These are phyloP conservation scores for Hydractinia echinata DNA, from an alignment of 30 jellyfish, hydroid and myxozoan species.

Conservation along the genomic window DNA sequence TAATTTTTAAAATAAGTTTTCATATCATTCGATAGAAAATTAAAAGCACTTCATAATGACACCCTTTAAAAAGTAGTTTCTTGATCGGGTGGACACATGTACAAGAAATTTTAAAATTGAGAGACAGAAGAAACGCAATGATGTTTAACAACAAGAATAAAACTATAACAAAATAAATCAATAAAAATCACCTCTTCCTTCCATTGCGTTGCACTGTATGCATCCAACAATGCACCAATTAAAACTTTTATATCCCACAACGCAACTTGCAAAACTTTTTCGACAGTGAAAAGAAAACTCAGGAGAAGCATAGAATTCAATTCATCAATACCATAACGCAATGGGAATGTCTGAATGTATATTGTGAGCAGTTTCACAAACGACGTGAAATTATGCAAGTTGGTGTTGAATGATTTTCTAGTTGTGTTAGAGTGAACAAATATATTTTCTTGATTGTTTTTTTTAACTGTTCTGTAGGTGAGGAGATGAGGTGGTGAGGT, in stretches of 20 bases:
- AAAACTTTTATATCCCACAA: slow-evolving; percentile 6
- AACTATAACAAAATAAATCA: too few relatives aligned
- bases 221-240: slow-evolving; percentile 18
- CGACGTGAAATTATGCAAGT: neutral
- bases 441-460: neutral
- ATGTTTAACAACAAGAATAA: too few relatives aligned
- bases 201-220: slow-evolving; percentile 9
- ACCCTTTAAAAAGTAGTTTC: too few relatives aligned
- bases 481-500: neutral
- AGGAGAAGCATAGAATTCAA: neutral
- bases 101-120: too few relatives aligned
- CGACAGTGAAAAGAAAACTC: slow-evolving; percentile 1
- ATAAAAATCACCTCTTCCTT: slow-evolving; percentile 3
- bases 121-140: too few relatives aligned
- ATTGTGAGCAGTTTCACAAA: neutral
- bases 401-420: neutral
- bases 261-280: neutral
- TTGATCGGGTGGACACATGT: too few relatives aligned
- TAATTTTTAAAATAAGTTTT: too few relatives aligned
- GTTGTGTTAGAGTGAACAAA: neutral
- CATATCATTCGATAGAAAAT: too few relatives aligned
- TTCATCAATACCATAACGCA: neutral
- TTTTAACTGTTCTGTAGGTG: neutral
- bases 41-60: too few relatives aligned
- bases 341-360: neutral